Evolutionary conservation across 2,888 invertebrate genomes (phyloP).

Genomic region (Trimorus sp.): DNA sequence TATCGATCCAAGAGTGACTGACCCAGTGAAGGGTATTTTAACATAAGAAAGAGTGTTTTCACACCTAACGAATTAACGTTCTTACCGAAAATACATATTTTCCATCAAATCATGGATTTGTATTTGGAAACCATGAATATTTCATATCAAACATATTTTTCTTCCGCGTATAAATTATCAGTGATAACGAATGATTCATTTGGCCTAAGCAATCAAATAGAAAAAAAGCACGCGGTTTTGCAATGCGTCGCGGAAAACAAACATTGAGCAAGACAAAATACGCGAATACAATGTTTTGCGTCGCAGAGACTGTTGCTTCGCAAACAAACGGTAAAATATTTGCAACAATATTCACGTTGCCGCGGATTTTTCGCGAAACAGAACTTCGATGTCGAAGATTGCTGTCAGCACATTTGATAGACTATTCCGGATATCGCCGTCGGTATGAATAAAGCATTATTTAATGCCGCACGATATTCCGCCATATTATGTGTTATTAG

Average conservation of each 20-base stretch:
- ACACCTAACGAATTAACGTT: slow-evolving; percentile 35
- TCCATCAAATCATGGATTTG: slow-evolving; percentile 39
- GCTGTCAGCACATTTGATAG: too few species aligned
- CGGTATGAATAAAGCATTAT: too few species aligned
- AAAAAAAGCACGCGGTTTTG: slow-evolving; percentile 15
- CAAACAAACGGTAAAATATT: too few species aligned
- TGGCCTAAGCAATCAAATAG: slow-evolving; percentile 32
- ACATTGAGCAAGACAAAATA: too few species aligned
- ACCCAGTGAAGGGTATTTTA: slow-evolving; percentile 40
- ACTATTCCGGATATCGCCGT: too few species aligned
- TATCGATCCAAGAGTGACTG: slow-evolving; percentile 21
- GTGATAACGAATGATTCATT: slow-evolving; percentile 35
- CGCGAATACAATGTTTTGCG: too few species aligned
- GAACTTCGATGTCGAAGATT: too few species aligned
- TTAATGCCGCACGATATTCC: too few species aligned
- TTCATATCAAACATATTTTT: slow-evolving; percentile 23
- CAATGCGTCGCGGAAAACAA: not conserved
- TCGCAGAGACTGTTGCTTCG: too few species aligned
- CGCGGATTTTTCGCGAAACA: too few species aligned
- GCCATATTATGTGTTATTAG: too few species aligned
- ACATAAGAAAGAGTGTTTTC: slow-evolving; percentile 53
- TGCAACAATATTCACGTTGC: too few species aligned
- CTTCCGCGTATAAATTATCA: slow-evolving; percentile 31
- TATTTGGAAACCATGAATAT: slow-evolving; percentile 48
- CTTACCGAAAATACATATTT: slow-evolving; percentile 35